Evolutionary conservation across 2,797 vertebrate genomes (phyloP), one percentile per base, ranked within the genome.

Genomic region (Neoniphon sammara): DNA sequence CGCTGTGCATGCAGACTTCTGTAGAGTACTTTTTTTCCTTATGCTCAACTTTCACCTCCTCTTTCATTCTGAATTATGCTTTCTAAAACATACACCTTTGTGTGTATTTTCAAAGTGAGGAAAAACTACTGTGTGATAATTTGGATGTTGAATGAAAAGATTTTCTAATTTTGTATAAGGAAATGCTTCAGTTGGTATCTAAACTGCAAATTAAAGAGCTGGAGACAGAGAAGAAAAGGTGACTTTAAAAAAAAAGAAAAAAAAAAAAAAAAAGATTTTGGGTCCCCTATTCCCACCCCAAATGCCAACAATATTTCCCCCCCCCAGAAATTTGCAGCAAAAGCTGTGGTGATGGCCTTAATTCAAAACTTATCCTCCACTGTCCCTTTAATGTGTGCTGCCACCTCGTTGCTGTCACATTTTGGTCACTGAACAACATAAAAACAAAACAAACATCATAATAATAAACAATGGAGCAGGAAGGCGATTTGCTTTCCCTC

Each of bases 401-500:
- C 77, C 79, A 62, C 59, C 71, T 81, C 82, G 69, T 68, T 10
- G 50, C 81, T 34, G 78, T 88, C 90, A 93, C 86, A 92, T 89
- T 91, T 88, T 91, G 90, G 91, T 93, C 91, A 93, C 88, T 87
- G 88, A 90, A 92, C 73, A 89, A 85, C 69, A 91, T 80, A 70
- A 81, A 91, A 92, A 92, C 85, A 89, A 77, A 77, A 44, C 82
- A 90, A 27, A 90, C 52, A 81, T 65, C n/a, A 71, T 70, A 67
- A 25, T 86, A 85, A 73, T 58, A 78, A 86, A 90, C 91, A 82
- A 91, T 89, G 89, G 93, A 94, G 83, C 79, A 91, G 75, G 89
- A 95, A 95, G 94, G 94, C 94, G 88, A 90, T 93, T 92, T 90
- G 87, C 94, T 85, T 88, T 88, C 94, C 93, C 94, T 94, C 94